phyloP scores from a whole-genome alignment of 2,113 vertebrate genomes.

The Clarias batrachus region DNA sequence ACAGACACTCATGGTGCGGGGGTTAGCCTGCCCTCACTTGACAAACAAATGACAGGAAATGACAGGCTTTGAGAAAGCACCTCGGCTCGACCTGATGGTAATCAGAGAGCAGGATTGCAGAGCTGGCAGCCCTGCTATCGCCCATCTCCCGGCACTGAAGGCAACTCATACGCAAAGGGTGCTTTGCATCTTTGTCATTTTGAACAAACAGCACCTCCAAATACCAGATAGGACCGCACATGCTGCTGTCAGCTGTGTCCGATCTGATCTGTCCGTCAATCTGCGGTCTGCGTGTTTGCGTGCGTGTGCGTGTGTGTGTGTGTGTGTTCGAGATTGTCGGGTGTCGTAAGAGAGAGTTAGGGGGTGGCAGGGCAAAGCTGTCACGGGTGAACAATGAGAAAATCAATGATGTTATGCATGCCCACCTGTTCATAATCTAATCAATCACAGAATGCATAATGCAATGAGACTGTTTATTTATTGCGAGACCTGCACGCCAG shows the following conservation, averaged over 20 bases:
- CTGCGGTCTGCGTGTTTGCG: constrained; percentile 52
- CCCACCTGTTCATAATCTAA: constrained; percentile 50
- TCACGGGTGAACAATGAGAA: constrained; percentile 53
- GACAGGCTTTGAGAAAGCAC: constrained; percentile 73
- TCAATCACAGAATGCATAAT: constrained; percentile 47
- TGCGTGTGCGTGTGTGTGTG: constrained; percentile 33
- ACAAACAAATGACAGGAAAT: constrained; percentile 81
- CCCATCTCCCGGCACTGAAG: constrained; percentile 54
- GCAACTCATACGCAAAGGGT: constrained; percentile 47
- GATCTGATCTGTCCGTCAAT: constrained; percentile 80
- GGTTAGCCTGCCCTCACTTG: constrained; percentile 69
- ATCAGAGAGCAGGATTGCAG: constrained; percentile 74
- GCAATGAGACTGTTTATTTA: constrained; percentile 42
- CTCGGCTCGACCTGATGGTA: constrained; percentile 74
- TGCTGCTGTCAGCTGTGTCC: constrained; percentile 74
- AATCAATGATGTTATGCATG: constrained; percentile 46
- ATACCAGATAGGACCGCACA: constrained; percentile 74
- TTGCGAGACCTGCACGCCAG: constrained; percentile 35
- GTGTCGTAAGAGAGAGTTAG: constrained; percentile 24
- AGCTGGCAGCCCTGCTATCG: constrained; percentile 67
- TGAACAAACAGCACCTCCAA: constrained; percentile 76
- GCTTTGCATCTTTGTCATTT: constrained; percentile 72
- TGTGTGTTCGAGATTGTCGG: constrained; percentile 31
- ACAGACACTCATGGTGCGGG: constrained; percentile 61
- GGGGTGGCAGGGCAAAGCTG: constrained; percentile 31